These are phyloP conservation scores for Melopsittacus undulatus DNA, from an alignment of 2,797 vertebrate genomes.

Conservation along the genomic window DNA sequence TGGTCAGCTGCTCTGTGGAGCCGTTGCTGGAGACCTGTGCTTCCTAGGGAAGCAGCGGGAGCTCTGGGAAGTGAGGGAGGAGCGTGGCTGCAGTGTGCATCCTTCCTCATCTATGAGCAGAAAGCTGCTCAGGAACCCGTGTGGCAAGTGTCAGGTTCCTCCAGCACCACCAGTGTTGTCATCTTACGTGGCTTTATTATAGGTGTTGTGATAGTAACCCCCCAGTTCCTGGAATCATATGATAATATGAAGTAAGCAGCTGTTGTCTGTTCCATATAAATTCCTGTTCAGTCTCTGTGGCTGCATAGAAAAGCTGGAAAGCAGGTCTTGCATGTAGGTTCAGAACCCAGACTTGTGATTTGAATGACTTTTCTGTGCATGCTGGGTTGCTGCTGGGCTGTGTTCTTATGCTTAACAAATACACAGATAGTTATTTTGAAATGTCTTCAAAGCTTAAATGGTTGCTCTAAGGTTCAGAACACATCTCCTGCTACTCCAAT, in stretches of 20 bases:
- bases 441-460: neutral
- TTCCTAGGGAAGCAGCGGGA: neutral
- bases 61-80: neutral
- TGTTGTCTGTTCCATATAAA: neutral
- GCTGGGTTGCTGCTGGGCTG: neutral
- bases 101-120: neutral
- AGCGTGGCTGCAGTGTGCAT: neutral
- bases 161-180: neutral
- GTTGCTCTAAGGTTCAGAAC: neutral
- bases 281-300: neutral
- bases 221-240: neutral
- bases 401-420: neutral
- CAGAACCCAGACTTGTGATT: neutral
- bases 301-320: neutral
- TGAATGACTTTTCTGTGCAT: neutral
- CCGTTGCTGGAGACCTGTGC: neutral
- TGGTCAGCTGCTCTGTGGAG: neutral
- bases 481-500: neutral
- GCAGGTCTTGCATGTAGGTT: neutral
- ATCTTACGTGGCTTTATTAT: neutral
- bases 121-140: neutral
- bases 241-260: neutral
- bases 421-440: neutral
- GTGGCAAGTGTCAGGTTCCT: conserved; percentile 13
- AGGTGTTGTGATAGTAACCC: neutral